These are phyloP conservation scores for Strix occidentalis DNA, from an alignment of 2,797 vertebrate species.

Conservation along the genomic window DNA sequence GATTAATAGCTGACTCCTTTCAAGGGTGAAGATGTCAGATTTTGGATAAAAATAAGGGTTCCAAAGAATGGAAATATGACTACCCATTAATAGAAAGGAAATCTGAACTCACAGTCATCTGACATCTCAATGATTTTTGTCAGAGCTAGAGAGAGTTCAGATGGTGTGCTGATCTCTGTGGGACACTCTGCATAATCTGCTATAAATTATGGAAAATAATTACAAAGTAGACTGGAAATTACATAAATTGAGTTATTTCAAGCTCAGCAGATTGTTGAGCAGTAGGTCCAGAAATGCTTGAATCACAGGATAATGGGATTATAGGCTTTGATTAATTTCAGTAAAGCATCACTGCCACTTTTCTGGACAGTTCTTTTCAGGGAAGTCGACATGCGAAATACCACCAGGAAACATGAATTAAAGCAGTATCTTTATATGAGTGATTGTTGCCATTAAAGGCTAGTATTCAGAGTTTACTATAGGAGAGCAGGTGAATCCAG, in stretches of 20 bases:
- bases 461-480: not conserved
- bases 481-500: not conserved
- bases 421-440: not conserved
- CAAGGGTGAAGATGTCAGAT: not conserved
- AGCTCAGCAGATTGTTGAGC: not conserved
- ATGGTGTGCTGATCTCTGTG: not conserved
- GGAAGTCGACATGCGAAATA: not conserved
- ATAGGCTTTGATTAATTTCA: not conserved
- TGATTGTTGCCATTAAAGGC: not conserved
- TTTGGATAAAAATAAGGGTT: not conserved
- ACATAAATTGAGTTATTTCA: not conserved
- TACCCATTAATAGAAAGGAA: not conserved
- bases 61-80: not conserved
- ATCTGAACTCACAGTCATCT: not conserved
- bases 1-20: not conserved
- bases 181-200: not conserved
- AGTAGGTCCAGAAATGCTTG: not conserved
- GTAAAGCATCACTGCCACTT: not conserved
- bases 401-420: not conserved
- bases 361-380: not conserved
- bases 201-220: slow-evolving; percentile 15
- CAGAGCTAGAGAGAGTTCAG: not conserved
- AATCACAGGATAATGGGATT: not conserved
- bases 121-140: not conserved
- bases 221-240: not conserved